phyloP scores from a whole-genome alignment of 2,113 vertebrate species.

The Stercorarius parasiticus region DNA sequence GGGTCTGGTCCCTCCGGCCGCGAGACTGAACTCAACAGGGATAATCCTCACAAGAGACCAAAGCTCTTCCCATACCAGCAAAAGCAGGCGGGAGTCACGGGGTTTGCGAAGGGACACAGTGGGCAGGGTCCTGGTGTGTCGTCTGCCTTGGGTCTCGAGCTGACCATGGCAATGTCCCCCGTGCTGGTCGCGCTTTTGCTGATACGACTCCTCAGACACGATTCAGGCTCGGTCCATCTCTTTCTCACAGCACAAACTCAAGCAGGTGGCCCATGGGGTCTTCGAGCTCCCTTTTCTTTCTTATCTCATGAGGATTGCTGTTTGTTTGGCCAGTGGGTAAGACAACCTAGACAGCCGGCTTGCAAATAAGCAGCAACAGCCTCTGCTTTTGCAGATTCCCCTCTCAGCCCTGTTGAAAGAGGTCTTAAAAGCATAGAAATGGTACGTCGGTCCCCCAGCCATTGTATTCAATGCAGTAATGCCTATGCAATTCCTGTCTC shows the following conservation, averaged over 20 bases:
- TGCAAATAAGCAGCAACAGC: background rate
- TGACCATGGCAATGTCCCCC: rapidly evolving
- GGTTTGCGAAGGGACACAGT: rapidly evolving
- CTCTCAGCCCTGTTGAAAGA: conserved; percentile 33
- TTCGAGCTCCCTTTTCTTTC: background rate
- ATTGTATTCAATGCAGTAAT: conserved; percentile 70
- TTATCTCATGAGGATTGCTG: background rate
- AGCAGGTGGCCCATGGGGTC: background rate
- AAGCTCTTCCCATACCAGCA: conserved; percentile 47
- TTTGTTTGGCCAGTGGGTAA: background rate
- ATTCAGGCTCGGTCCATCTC: conserved; percentile 2
- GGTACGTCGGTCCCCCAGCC: conserved; percentile 64
- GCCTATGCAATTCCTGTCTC: conserved; percentile 81
- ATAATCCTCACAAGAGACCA: conserved; percentile 58
- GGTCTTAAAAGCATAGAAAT: conserved; percentile 64
- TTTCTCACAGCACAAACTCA: conserved; percentile 42
- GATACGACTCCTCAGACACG: background rate
- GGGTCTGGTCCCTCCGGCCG: background rate
- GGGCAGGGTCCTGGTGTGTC: background rate
- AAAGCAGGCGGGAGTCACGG: background rate
- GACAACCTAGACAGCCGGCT: background rate
- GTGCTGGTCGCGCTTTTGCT: background rate
- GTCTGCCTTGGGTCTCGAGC: background rate
- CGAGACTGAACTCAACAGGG: background rate
- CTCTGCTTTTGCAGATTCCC: conserved; percentile 26